A percentile compares a stretch with the other conserved stretches of the same genome.
These are phyloP conservation scores for Microctenopoma stevenorrisi DNA, from an alignment of 2,797 vertebrate species.

Conservation along the genomic window DNA sequence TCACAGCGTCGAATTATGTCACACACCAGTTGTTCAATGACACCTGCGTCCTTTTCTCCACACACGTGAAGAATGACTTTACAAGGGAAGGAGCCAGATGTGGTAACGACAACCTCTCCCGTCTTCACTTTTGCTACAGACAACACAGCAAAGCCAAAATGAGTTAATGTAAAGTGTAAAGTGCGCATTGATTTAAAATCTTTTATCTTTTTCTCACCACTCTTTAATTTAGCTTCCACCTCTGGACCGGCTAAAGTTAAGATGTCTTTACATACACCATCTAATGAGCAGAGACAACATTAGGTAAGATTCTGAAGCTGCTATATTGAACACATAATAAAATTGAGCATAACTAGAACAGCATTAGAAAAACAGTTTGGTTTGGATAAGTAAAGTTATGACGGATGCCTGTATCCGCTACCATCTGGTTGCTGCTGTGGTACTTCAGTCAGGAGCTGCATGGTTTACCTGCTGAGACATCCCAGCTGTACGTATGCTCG, in stretches of 20 bases:
- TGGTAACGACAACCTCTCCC: conserved; percentile 44
- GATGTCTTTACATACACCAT: conserved; percentile 75
- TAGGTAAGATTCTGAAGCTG: background rate
- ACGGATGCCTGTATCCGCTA: background rate
- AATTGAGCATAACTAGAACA: too few species aligned
- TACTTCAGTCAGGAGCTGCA: too few species aligned
- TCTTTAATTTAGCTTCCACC: conserved; percentile 54
- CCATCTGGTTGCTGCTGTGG: too few species aligned
- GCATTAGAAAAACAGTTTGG: too few species aligned
- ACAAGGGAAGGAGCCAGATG: conserved; percentile 65
- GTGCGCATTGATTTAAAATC: background rate
- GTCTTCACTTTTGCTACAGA: conserved; percentile 4
- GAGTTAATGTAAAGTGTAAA: background rate
- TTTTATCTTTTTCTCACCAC: conserved; percentile 44
- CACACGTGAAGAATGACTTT: conserved; percentile 68
- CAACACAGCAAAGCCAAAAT: background rate
- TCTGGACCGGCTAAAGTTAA: conserved; percentile 60
- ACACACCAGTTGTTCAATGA: conserved; percentile 52
- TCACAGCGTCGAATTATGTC: conserved; percentile 63
- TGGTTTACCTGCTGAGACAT: too few species aligned
- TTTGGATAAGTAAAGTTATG: too few species aligned
- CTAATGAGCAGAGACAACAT: conserved; percentile 12
- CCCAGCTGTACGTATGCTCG: too few species aligned
- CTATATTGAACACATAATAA: too few species aligned
- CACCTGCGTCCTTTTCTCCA: conserved; percentile 7